These are phyloP conservation scores for Callithrix jacchus DNA, from an alignment of 2,113 vertebrate species.

Conservation along the genomic window DNA sequence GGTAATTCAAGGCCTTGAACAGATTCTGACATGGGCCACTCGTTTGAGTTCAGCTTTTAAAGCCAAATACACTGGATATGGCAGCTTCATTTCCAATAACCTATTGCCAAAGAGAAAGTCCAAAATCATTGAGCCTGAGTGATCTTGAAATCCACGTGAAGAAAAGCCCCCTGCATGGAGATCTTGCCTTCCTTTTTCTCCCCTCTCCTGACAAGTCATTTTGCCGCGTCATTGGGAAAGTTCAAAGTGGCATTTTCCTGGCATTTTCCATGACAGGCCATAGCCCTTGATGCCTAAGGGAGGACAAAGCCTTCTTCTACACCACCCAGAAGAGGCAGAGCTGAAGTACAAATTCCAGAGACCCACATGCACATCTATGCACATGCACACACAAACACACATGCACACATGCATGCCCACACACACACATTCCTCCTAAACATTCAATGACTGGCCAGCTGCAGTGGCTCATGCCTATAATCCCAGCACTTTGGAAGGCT, in stretches of 20 bases:
- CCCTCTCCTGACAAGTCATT: too few species aligned
- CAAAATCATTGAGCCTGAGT: neutral
- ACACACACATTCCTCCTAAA: neutral
- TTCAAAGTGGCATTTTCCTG: rapidly evolving
- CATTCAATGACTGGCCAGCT: too few species aligned
- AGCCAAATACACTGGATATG: neutral
- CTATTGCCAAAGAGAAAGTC: neutral
- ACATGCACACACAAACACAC: too few species aligned
- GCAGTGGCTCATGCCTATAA: too few species aligned
- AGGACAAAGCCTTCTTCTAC: neutral
- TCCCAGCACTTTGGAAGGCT: too few species aligned
- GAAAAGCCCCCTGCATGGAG: neutral
- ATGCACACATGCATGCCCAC: neutral
- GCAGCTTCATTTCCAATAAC: neutral
- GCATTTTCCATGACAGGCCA: too few species aligned
- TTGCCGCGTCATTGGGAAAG: neutral
- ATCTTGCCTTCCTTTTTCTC: neutral
- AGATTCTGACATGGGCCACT: neutral
- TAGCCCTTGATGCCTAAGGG: neutral
- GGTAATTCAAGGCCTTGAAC: neutral
- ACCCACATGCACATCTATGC: rapidly evolving
- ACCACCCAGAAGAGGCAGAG: neutral
- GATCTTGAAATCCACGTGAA: neutral
- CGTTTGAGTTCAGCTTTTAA: neutral
- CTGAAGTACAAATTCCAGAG: neutral